Evolutionary conservation across 1,140 invertebrate genomes (phyloP), one percentile per base, ranked within the genome.

Genomic region (Diachasmimorpha longicaudata): DNA sequence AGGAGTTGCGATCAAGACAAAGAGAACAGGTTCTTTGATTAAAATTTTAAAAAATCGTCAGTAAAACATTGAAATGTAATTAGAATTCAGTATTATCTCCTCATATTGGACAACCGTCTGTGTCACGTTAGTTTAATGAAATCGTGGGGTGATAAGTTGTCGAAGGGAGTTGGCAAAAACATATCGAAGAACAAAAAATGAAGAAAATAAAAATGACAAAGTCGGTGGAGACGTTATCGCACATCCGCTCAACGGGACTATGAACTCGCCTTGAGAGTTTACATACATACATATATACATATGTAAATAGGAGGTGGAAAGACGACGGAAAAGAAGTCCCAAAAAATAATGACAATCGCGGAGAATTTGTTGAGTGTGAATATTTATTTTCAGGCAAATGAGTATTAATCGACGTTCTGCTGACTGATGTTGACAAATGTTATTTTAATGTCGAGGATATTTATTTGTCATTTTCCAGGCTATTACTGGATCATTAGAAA

Each of bases 221-320:
- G 16, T 31, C 23, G 73, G 72, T 25, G 31, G 63, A 70, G 42
- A 75, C 68, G 67, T 75, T 75, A 75, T 75, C 74, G 31, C 74
- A 52, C 52, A 75, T 75, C 74, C 74, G 74, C 16, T 55, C 19
- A 75, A 75, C 74, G 74, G 74, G 48, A 75, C 74, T 63, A 21
- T 75, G 74, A 75, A 75, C 74, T 75, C 68, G 58, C 68, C 74
- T 69, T 70, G 25, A 72, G 25, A 5, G 37, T 72, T 31, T 19
- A 31, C 31, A 63, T 63, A 31, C 58, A 63, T 63, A 63, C 31
- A 23, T 63, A 31, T 63, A 63, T 63, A 31, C 58, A 63, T 63
- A 63, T 63, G 58, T 63, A 63, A 63, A 63, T 63, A 63, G 23
- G 21, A 25, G 21, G 11, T 23, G 19, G 21, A 10, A 25, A 25